Percentiles rank a stretch among this genome's conserved stretches.
Conservation (phyloP, 2,888 invertebrate species). For the Hirtodrosophila alboralis region DNA sequence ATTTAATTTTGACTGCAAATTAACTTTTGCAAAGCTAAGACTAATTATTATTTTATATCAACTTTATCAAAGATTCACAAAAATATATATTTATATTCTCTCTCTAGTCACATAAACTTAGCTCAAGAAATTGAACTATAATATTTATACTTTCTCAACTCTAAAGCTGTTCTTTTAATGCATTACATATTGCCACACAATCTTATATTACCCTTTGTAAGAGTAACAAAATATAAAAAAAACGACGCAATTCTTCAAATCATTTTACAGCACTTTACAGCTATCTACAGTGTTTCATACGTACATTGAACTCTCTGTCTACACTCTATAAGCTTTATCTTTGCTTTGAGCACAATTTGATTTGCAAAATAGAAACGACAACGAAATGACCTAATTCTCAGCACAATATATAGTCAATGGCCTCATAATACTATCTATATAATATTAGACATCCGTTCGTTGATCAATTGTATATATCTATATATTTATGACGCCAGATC, state of each 20-base stretch:
- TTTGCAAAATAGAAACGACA: constrained; percentile 51
- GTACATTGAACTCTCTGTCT: constrained; percentile 52
- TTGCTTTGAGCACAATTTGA: constrained; percentile 46
- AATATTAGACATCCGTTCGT: constrained; percentile 3
- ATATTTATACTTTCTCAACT: too few relatives aligned
- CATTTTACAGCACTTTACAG: constrained; percentile 28
- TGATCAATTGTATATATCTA: constrained; percentile 37
- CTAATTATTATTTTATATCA: too few relatives aligned
- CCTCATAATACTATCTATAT: constrained; percentile 42
- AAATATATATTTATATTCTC: too few relatives aligned
- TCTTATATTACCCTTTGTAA: too few relatives aligned
- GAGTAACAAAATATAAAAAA: constrained; percentile 6
- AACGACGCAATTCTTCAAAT: constrained; percentile 17
- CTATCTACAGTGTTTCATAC: constrained; percentile 10
- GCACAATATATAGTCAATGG: constrained; percentile 50
- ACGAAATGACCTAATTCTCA: constrained; percentile 50
- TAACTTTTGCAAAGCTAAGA: too few relatives aligned
- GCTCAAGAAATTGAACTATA: too few relatives aligned
- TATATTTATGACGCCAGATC: constrained; percentile 52
- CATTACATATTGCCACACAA: too few relatives aligned
- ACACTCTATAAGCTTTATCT: constrained; percentile 31
- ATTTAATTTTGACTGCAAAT: too few relatives aligned
- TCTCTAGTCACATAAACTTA: too few relatives aligned
- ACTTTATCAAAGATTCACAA: too few relatives aligned
- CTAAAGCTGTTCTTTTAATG: too few relatives aligned